Conservation (phyloP, 2,888 invertebrate species). For the Acanthosepion lycidas region DNA sequence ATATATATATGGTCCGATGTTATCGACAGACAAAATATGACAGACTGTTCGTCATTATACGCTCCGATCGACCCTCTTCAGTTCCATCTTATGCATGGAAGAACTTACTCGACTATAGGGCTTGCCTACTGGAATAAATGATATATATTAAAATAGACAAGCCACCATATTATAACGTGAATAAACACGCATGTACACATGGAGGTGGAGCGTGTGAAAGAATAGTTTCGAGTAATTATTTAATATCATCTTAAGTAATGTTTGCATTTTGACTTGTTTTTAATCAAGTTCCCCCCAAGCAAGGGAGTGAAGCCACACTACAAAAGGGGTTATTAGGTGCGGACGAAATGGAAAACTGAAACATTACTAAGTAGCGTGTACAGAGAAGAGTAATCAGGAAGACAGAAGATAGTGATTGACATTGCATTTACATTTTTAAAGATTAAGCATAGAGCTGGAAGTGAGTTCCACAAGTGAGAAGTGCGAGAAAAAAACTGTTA, state of each 20-base stretch:
- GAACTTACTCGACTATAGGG: background rate
- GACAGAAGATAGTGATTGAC: too few species aligned
- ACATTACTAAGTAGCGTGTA: too few species aligned
- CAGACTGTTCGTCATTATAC: constrained; percentile 20
- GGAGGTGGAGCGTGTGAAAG: background rate
- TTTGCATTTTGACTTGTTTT: background rate
- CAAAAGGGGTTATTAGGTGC: background rate
- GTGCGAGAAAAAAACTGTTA: too few species aligned
- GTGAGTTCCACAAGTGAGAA: too few species aligned
- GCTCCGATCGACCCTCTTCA: background rate
- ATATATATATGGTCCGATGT: background rate
- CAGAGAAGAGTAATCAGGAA: too few species aligned
- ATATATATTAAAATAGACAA: background rate
- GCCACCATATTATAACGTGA: background rate
- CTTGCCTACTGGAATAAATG: background rate
- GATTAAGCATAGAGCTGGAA: too few species aligned
- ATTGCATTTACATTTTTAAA: too few species aligned
- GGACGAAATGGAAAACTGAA: too few species aligned
- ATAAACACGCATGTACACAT: background rate
- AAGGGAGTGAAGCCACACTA: too few species aligned
- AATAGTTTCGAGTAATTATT: background rate
- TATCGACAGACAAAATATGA: background rate
- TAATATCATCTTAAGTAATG: background rate
- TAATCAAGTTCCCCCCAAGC: too few species aligned
- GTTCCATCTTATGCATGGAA: background rate